Percentiles rank a stretch among this genome's conserved stretches.
Conservation (phyloP, 2,113 vertebrate species). For the Rattus norvegicus region DNA sequence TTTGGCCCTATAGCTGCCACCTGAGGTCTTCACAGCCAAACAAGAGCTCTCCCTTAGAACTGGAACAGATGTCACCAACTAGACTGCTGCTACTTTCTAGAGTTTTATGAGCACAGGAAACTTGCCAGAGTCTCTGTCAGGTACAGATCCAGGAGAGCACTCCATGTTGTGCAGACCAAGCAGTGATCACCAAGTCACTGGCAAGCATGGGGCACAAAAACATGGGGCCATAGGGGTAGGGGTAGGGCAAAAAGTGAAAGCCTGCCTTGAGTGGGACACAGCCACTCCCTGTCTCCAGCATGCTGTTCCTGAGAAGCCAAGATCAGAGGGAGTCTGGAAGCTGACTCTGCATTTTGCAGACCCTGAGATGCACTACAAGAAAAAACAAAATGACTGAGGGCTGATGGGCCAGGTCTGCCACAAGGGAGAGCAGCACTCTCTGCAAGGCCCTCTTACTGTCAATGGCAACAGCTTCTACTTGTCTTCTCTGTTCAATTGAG, state of each 20-base stretch:
- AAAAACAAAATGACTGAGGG: not conserved
- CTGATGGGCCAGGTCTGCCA: not conserved
- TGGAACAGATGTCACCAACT: not conserved
- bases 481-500: not conserved
- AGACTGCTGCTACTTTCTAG: not conserved
- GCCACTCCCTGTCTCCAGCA: not conserved
- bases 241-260: not conserved
- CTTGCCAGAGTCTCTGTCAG: not conserved
- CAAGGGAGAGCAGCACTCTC: not conserved
- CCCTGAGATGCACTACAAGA: not conserved
- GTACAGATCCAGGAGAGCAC: not conserved
- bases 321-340: accelerated
- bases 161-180: not conserved
- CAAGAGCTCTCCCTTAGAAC: accelerated
- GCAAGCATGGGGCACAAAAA: not conserved
- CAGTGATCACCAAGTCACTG: not conserved
- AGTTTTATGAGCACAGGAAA: not conserved
- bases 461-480: accelerated
- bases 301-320: not conserved
- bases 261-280: not conserved
- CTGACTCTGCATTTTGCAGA: not conserved
- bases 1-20: not conserved
- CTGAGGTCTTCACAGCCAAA: not conserved
- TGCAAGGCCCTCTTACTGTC: not conserved
- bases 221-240: accelerated